Percentiles rank a stretch among this genome's conserved stretches.
Conservation (phyloP, 2,888 invertebrate species). For the Trichogramma evanescens region DNA sequence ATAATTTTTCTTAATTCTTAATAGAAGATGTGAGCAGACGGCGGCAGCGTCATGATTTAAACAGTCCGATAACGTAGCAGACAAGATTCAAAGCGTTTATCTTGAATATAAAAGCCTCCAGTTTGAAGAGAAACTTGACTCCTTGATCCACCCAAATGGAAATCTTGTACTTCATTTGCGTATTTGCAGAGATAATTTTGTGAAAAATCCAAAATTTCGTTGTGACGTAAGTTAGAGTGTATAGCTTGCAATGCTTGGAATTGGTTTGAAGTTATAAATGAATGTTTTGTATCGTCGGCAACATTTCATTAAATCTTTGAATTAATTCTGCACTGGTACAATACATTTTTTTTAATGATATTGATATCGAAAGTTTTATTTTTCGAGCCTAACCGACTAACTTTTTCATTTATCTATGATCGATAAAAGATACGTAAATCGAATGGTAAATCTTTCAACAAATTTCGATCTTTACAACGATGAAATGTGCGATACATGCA, state of each 20-base stretch:
- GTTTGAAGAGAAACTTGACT: slow-evolving; percentile 4
- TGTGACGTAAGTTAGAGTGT: too few relatives aligned
- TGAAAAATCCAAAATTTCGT: too few relatives aligned
- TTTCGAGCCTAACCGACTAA: not conserved
- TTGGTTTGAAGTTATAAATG: slow-evolving; percentile 1
- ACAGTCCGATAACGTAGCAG: slow-evolving; percentile 6
- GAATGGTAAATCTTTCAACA: not conserved
- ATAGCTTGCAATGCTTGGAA: too few relatives aligned
- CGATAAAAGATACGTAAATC: slow-evolving; percentile 1
- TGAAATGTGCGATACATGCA: slow-evolving; percentile 5
- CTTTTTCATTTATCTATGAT: not conserved
- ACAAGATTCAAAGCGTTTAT: not conserved
- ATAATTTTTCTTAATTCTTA: slow-evolving; percentile 7
- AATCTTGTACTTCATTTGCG: not conserved
- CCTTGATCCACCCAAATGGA: slow-evolving; percentile 4
- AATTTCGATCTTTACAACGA: not conserved
- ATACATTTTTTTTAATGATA: not conserved
- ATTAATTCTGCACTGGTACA: not conserved
- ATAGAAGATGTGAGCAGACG: slow-evolving; percentile 9
- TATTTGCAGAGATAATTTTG: slow-evolving; percentile 1
- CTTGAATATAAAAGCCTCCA: not conserved
- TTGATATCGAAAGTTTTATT: not conserved
- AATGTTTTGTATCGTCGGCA: not conserved
- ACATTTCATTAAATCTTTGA: not conserved
- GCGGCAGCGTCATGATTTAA: slow-evolving; percentile 11